phyloP scores from a whole-genome alignment of 2,888 invertebrate genomes.

The Psylliodes chrysocephalus region DNA sequence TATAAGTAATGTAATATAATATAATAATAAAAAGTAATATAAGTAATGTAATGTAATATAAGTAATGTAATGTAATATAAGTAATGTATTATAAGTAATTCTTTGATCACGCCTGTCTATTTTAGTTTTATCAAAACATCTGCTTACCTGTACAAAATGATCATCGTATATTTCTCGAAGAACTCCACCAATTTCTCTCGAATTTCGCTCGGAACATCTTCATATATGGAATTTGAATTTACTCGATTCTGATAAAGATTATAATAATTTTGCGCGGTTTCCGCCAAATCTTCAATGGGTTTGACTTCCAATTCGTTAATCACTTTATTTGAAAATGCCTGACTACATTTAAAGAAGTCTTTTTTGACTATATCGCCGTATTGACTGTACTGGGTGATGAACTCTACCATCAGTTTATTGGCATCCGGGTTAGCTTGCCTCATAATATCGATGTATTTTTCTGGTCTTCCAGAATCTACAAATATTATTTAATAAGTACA shows the following conservation, averaged over 20 bases:
- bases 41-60: too few species aligned
- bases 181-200: constrained; percentile 89
- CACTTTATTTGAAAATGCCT: constrained; percentile 73
- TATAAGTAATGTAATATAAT: too few species aligned
- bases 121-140: too few species aligned
- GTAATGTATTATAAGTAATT: too few species aligned
- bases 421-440: constrained; percentile 66
- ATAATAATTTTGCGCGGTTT: constrained; percentile 91
- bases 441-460: constrained; percentile 59
- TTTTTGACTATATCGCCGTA: constrained; percentile 68
- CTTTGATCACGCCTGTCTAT: too few species aligned
- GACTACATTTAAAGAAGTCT: constrained; percentile 76
- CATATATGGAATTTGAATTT: constrained; percentile 73
- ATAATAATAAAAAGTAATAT: too few species aligned
- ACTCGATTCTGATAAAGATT: constrained; percentile 80
- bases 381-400: constrained; percentile 56
- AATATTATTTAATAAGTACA: background rate
- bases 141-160: constrained; percentile 83
- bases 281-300: constrained; percentile 86
- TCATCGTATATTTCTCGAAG: constrained; percentile 94
- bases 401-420: constrained; percentile 64
- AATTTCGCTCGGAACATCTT: constrained; percentile 75
- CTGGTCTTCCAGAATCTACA: constrained; percentile 63
- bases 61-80: too few species aligned
- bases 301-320: constrained; percentile 70